These are phyloP conservation scores for Alces alces DNA, from an alignment of 2,113 vertebrate species.

Conservation along the genomic window DNA sequence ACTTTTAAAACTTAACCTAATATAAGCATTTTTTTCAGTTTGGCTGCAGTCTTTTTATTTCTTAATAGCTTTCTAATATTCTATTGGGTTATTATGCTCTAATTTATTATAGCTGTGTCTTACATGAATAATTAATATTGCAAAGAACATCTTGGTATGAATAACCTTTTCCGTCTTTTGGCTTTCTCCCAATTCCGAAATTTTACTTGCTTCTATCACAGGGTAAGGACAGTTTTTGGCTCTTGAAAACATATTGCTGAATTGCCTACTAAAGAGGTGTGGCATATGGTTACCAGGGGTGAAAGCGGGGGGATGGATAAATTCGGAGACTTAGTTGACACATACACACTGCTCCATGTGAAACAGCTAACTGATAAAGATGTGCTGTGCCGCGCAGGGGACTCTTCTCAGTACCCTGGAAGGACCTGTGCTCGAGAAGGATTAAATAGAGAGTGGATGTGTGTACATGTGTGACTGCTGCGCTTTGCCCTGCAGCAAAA, in stretches of 20 bases:
- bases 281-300: not conserved
- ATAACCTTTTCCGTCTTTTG: not conserved
- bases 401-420: not conserved
- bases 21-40: slow-evolving; percentile 3
- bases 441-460: not conserved
- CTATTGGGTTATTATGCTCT: not conserved
- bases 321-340: not conserved
- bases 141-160: not conserved
- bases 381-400: not conserved
- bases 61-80: not conserved
- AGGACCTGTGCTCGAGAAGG: not conserved
- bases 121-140: slow-evolving; percentile 28
- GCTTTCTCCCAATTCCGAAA: not conserved
- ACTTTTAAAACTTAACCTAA: slow-evolving; percentile 23
- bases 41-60: slow-evolving; percentile 12
- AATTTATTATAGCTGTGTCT: slow-evolving; percentile 5
- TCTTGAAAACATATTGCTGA: not conserved
- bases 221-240: not conserved
- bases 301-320: not conserved
- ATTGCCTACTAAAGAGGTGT: not conserved
- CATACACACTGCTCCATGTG: not conserved
- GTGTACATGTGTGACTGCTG: not conserved
- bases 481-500: not conserved
- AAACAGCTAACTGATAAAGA: not conserved
- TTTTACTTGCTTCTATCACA: slow-evolving; percentile 1